Evolutionary conservation across 2,888 invertebrate species (phyloP).

Genomic region (Bruchidius siliquastri): DNA sequence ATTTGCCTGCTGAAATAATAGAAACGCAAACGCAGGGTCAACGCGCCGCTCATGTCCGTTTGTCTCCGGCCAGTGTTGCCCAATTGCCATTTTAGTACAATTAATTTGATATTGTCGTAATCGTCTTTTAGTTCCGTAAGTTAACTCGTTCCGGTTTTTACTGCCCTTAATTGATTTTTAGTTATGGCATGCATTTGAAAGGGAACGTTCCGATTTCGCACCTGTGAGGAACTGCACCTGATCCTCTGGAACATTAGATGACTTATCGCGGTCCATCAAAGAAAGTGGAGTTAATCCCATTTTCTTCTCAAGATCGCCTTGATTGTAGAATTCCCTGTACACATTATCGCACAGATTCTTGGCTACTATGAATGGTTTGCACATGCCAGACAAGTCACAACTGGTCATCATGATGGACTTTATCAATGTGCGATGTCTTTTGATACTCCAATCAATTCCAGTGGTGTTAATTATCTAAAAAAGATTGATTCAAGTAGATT

Average conservation of each 20-base stretch:
- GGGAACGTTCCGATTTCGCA: too few relatives aligned
- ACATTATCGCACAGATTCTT: constrained; percentile 53
- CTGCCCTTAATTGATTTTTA: too few relatives aligned
- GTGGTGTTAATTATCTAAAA: neutral
- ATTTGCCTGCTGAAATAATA: too few relatives aligned
- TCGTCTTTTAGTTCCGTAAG: too few relatives aligned
- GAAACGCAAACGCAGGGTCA: too few relatives aligned
- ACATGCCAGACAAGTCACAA: constrained; percentile 56
- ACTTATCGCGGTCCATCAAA: constrained; percentile 60
- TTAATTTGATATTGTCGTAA: too few relatives aligned
- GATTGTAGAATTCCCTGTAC: constrained; percentile 47
- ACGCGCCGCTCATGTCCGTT: too few relatives aligned
- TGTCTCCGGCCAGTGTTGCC: too few relatives aligned
- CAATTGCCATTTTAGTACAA: too few relatives aligned
- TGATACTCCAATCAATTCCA: constrained; percentile 28
- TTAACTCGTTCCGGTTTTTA: too few relatives aligned
- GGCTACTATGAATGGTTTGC: constrained; percentile 56
- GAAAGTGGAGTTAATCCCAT: constrained; percentile 58
- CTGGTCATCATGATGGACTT: constrained; percentile 59
- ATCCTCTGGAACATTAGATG: constrained; percentile 56
- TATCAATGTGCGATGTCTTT: constrained; percentile 50
- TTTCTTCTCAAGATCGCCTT: constrained; percentile 58
- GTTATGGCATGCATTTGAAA: too few relatives aligned
- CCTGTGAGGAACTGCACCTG: constrained; percentile 58
- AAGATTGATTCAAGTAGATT: neutral